A percentile compares a stretch with the other conserved stretches of the same genome.
Evolutionary conservation across 2,888 invertebrate species (phyloP).

Genomic region (Rhagonycha fulva): DNA sequence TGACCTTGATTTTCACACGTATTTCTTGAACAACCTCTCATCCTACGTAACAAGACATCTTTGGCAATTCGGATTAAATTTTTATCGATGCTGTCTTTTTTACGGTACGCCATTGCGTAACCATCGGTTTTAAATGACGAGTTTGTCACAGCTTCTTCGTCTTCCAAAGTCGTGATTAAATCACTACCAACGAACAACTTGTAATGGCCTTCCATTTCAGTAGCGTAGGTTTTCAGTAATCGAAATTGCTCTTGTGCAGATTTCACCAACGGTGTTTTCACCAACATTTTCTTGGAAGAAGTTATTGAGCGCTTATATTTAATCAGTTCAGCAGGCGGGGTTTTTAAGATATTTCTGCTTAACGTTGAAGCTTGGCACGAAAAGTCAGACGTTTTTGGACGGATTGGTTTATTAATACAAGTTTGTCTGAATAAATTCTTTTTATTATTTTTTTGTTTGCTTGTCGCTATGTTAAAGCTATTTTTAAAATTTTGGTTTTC

Average conservation of each 20-base stretch:
- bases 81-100: constrained; percentile 3
- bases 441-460: neutral
- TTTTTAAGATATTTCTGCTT: constrained; percentile 13
- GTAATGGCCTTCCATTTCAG: neutral
- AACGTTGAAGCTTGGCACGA: constrained; percentile 21
- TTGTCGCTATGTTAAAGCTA: neutral
- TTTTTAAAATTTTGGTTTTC: neutral
- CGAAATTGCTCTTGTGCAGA: neutral
- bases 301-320: neutral
- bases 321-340: constrained; percentile 6
- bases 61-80: neutral
- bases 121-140: constrained; percentile 27
- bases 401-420: neutral
- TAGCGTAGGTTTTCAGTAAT: neutral
- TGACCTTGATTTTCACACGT: neutral
- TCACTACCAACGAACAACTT: neutral
- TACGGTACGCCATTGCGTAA: constrained; percentile 27
- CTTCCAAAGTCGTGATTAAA: neutral
- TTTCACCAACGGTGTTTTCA: neutral
- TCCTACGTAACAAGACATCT: neutral
- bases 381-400: constrained; percentile 10
- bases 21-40: neutral
- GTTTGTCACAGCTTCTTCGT: neutral
- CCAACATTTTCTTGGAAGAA: neutral
- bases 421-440: neutral